Evolutionary conservation across 2,797 vertebrate genomes (phyloP), one percentile per base, ranked within the genome.

Genomic region (Steatocranus sp.): DNA sequence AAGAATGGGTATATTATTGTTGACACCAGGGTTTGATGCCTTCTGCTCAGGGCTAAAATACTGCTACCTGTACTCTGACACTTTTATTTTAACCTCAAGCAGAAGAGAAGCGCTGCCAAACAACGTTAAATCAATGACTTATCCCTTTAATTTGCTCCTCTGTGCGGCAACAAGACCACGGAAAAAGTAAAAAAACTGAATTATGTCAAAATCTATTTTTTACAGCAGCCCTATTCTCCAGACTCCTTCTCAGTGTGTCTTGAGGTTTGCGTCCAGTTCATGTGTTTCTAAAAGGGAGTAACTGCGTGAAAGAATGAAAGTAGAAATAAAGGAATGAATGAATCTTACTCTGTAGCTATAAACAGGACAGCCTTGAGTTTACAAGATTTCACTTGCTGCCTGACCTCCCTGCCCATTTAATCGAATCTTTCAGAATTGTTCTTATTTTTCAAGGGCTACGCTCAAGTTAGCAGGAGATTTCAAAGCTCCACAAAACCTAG

Each of bases 71-170:
- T 87, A 80, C 63, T 78, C 80, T 75, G 82, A 83, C 78, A 81
- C 77, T 81, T 80, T 81, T 85, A 63, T 79, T 83, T 84, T 53
- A 83, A 88, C 82, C 86, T 87, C 70, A 75, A 82, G 54, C 79
- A 38, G n/a, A 36, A 18, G 8, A 78, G 17, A 75, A 83, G n/a
- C n/a, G 17, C 53, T 27, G 58, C 20, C 41, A 84, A 80, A 88
- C 63, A 36, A 46, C 3, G 1, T 70, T 70, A 46, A 70, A 70
- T 70, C 66, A 70, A 18, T 46, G 41, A 70, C 41, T 46, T 70
- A 70, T 70, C 41, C 41, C 66, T 70, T 70, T 70, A 70, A 46
- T 30, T 46, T 18, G 10, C 38, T 76, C 34, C 20, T 49, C 49
- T 66, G 18, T 73, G 43, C 6, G 43, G 23, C n/a, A 51, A 41